Percentiles rank a stretch among this genome's conserved stretches.
Conservation (phyloP, 2,113 vertebrate species). For the Phylloscopus whistleri region DNA sequence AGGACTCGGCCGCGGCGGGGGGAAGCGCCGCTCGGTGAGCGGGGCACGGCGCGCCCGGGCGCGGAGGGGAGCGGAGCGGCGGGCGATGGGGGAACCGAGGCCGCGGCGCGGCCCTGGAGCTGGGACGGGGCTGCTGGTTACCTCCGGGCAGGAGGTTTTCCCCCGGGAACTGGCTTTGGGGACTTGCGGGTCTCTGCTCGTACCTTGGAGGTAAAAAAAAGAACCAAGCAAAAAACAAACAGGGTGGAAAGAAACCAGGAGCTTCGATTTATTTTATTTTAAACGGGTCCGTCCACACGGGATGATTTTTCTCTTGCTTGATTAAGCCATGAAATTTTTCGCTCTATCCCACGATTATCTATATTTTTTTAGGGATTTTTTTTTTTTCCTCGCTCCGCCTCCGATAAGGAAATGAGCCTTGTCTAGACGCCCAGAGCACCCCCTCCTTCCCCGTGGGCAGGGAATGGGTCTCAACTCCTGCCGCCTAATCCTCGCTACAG, state of each 20-base stretch:
- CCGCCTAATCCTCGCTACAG: background rate
- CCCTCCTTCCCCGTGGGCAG: background rate
- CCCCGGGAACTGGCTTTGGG: background rate
- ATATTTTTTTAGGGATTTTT: background rate
- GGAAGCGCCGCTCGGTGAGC: background rate
- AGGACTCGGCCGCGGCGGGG: background rate
- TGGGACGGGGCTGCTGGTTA: background rate
- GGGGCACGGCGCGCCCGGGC: background rate
- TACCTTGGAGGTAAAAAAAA: background rate
- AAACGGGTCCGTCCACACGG: background rate
- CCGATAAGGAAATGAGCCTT: slow-evolving; percentile 59
- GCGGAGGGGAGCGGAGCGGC: background rate
- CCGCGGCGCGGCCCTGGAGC: background rate
- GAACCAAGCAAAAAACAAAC: background rate
- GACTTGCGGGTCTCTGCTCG: background rate
- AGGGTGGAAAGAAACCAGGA: background rate
- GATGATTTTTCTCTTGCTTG: background rate
- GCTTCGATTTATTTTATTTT: slow-evolving; percentile 8
- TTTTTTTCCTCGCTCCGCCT: background rate
- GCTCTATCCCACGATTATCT: background rate
- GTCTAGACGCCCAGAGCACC: slow-evolving; percentile 65
- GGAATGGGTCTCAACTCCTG: background rate
- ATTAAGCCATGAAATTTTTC: background rate
- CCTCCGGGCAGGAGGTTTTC: background rate
- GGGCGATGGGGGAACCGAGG: background rate